A percentile compares a stretch with the other conserved stretches of the same genome.
phyloP scores from a whole-genome alignment of 2,888 invertebrate species.

The Diloba caeruleocephala region DNA sequence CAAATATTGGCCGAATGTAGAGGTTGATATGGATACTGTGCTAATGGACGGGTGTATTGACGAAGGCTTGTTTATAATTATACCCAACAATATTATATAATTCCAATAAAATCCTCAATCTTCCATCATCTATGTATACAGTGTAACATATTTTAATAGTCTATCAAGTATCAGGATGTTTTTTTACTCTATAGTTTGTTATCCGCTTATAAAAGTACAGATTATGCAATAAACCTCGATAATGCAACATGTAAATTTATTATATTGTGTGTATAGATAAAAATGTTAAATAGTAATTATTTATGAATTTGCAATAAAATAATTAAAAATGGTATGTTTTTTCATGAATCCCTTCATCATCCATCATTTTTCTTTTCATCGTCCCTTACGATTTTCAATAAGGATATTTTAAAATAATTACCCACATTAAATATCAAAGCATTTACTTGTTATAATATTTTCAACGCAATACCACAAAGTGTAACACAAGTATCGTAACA shows the following conservation, averaged over 20 bases:
- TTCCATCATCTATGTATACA: constrained; percentile 1
- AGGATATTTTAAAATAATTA: not conserved
- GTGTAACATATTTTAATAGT: not conserved
- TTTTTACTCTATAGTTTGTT: constrained; percentile 19
- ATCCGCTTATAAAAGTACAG: constrained; percentile 34
- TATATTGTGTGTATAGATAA: constrained; percentile 43
- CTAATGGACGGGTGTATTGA: too few relatives aligned
- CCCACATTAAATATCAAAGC: constrained; percentile 30
- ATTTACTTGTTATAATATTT: constrained; percentile 39
- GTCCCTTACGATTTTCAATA: too few relatives aligned
- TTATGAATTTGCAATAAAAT: constrained; percentile 45
- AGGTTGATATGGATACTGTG: too few relatives aligned
- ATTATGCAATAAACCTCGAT: constrained; percentile 22
- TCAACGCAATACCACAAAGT: constrained; percentile 23
- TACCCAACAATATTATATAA: too few relatives aligned
- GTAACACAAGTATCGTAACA: too few relatives aligned
- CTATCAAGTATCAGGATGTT: constrained; percentile 13
- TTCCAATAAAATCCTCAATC: constrained; percentile 4
- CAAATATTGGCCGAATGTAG: too few relatives aligned
- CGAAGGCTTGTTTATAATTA: too few relatives aligned
- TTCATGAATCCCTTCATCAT: too few relatives aligned
- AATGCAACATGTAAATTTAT: constrained; percentile 44
- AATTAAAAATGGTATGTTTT: too few relatives aligned
- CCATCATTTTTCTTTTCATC: too few relatives aligned
- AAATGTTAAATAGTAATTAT: constrained; percentile 34